Conservation (phyloP, 2,113 vertebrate species). For the Chaetura pelagica region DNA sequence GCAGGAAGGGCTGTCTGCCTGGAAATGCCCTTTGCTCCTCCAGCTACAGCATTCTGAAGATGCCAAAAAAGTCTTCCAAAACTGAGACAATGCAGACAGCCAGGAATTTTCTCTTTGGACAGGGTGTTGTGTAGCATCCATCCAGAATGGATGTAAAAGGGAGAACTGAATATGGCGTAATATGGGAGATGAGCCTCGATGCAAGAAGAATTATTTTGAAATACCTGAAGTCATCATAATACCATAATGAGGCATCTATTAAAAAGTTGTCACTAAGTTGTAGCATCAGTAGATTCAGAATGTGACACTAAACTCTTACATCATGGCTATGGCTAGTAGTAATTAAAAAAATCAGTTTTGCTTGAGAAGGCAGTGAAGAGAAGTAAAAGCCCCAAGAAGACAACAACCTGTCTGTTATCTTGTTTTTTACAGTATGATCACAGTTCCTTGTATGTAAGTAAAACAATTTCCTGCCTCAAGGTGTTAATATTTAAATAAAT, state of each 20-base stretch:
- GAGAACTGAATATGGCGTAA: background rate
- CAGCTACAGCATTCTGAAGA: background rate
- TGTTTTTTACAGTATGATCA: background rate
- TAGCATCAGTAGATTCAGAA: background rate
- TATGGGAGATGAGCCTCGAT: background rate
- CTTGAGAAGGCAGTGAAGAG: background rate
- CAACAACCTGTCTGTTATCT: background rate
- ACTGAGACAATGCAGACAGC: background rate
- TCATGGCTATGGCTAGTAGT: background rate
- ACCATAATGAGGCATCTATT: background rate
- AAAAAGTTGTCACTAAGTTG: background rate
- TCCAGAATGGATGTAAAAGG: background rate
- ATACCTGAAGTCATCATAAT: background rate
- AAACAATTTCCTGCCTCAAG: background rate
- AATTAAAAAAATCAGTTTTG: background rate
- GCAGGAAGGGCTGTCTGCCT: background rate
- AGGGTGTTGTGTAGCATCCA: background rate
- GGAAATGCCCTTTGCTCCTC: background rate
- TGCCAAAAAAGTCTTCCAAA: background rate
- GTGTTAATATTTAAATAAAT: background rate
- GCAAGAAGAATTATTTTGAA: background rate
- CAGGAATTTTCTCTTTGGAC: background rate
- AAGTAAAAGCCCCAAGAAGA: background rate
- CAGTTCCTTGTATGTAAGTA: background rate
- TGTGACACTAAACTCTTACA: background rate